phyloP scores from a whole-genome alignment of 2,888 invertebrate genomes.

The Amphiduros pacificus region DNA sequence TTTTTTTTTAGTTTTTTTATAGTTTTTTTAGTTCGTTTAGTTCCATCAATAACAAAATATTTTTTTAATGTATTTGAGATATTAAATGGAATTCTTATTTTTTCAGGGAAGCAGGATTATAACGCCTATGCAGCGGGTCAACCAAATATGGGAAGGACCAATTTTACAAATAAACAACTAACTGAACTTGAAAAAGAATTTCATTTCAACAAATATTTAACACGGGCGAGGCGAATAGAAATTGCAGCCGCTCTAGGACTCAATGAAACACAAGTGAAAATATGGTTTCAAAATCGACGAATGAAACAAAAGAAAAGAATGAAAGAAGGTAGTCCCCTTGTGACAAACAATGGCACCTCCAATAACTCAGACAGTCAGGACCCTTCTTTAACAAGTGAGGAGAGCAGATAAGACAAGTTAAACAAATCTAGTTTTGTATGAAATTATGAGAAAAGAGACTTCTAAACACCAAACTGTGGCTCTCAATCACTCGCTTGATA shows the following conservation, averaged over 20 bases:
- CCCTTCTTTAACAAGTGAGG: constrained; percentile 14
- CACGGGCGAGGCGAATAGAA: constrained; percentile 93
- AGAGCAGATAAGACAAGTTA: constrained; percentile 17
- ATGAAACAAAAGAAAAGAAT: constrained; percentile 61
- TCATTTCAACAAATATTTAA: constrained; percentile 98
- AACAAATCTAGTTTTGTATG: no score
- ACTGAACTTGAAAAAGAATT: constrained; percentile 99
- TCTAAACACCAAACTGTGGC: no score
- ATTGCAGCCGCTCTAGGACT: constrained; percentile 94
- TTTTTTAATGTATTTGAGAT: no score
- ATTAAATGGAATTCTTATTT: no score
- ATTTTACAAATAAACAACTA: constrained; percentile 98
- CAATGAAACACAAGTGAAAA: constrained; percentile 73
- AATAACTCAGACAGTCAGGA: constrained; percentile 3
- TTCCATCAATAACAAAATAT: no score
- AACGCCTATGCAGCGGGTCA: constrained; percentile 15
- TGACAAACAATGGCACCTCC: background rate
- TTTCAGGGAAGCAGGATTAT: constrained; percentile 12
- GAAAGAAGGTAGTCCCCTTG: constrained; percentile 42
- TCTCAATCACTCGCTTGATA: no score
- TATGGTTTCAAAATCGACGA: constrained; percentile 60
- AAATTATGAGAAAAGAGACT: no score
- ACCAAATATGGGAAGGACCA: constrained; percentile 77
- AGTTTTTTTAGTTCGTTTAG: no score
- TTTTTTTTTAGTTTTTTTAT: no score